phyloP scores from a whole-genome alignment of 2,888 invertebrate species.

The Drosophila anceps region DNA sequence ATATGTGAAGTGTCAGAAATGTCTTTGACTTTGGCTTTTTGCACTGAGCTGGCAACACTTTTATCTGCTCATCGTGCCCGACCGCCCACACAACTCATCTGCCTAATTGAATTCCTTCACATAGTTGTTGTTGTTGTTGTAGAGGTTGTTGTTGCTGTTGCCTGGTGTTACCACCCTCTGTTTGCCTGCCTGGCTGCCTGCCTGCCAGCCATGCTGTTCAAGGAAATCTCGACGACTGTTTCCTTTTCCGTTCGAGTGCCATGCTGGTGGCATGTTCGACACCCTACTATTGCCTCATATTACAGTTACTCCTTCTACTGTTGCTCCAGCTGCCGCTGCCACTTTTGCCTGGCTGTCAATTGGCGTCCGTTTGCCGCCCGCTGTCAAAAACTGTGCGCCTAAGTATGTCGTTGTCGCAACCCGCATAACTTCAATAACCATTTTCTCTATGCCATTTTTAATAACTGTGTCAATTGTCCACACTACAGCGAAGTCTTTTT shows the following conservation, averaged over 20 bases:
- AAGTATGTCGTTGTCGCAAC: slow-evolving; percentile 72
- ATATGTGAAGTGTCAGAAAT: slow-evolving; percentile 77
- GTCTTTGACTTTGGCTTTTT: slow-evolving; percentile 51
- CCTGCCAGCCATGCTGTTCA: slow-evolving; percentile 47
- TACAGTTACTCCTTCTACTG: slow-evolving; percentile 22
- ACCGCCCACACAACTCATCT: slow-evolving; percentile 72
- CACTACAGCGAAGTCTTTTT: background rate
- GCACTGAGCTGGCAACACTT: slow-evolving; percentile 74
- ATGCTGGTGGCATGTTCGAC: slow-evolving; percentile 64
- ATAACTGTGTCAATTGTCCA: slow-evolving; percentile 69
- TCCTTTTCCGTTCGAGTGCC: slow-evolving; percentile 73
- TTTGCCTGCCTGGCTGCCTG: background rate
- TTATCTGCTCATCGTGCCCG: slow-evolving; percentile 57
- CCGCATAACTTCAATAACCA: slow-evolving; percentile 52
- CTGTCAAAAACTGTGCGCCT: slow-evolving; percentile 69
- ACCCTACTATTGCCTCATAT: slow-evolving; percentile 31
- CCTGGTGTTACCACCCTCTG: background rate
- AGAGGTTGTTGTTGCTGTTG: background rate
- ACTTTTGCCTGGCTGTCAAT: slow-evolving; percentile 72
- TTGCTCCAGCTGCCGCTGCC: slow-evolving; percentile 32
- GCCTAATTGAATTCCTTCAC: slow-evolving; percentile 80
- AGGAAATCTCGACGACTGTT: slow-evolving; percentile 74
- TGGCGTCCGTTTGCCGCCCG: slow-evolving; percentile 36
- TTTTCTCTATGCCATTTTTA: slow-evolving; percentile 63
- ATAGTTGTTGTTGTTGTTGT: background rate